Conservation (phyloP, 2,113 vertebrate genomes). For the Grantiella picta region DNA sequence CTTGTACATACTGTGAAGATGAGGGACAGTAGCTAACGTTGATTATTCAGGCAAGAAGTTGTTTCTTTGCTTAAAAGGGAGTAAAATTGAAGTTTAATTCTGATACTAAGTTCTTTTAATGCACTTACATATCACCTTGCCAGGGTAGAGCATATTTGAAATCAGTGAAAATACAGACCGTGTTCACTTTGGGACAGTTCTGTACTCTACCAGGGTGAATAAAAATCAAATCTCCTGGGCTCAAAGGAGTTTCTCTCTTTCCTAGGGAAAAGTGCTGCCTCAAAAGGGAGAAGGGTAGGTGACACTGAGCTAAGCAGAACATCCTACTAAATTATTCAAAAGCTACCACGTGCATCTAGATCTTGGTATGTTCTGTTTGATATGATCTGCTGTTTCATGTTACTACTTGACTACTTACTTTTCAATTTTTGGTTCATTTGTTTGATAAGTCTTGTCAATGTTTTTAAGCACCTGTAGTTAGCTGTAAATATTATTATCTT, state of each 20-base stretch:
- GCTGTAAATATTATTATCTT: not conserved
- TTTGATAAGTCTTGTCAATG: not conserved
- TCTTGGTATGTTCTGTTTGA: not conserved
- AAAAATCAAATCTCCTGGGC: not conserved
- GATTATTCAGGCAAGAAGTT: not conserved
- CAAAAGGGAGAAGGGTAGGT: not conserved
- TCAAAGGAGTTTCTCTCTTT: not conserved
- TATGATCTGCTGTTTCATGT: not conserved
- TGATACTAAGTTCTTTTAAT: not conserved
- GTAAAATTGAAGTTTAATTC: not conserved
- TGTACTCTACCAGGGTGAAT: not conserved
- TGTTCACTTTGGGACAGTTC: not conserved
- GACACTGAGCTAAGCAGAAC: not conserved
- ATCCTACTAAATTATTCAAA: not conserved
- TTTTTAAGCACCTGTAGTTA: not conserved
- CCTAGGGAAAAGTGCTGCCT: not conserved
- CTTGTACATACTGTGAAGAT: not conserved
- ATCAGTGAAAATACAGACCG: not conserved
- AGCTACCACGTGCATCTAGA: not conserved
- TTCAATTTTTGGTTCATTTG: not conserved
- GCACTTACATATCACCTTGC: fast-evolving
- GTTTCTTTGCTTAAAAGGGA: not conserved
- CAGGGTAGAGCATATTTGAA: not conserved
- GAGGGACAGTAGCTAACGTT: not conserved
- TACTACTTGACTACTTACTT: not conserved